phyloP scores from a whole-genome alignment of 2,888 invertebrate species.

The Eupithecia inturbata region DNA sequence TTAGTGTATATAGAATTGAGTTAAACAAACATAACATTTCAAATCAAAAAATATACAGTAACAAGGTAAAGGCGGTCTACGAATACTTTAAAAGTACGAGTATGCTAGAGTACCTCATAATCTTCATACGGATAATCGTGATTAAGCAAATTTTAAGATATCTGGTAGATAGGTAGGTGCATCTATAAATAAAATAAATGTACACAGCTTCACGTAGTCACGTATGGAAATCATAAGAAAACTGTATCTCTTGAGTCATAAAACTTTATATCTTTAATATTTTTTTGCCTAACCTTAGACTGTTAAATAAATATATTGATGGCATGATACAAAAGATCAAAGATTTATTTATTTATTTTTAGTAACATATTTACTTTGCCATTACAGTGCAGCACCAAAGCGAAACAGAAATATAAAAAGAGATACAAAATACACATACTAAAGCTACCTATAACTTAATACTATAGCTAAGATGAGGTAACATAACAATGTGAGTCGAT shows the following conservation, averaged over 20 bases:
- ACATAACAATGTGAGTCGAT: background rate
- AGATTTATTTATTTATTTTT: no score
- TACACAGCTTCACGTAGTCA: slow-evolving; percentile 36
- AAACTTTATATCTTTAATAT: slow-evolving; percentile 17
- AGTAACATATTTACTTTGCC: no score
- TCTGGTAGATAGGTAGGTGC: background rate
- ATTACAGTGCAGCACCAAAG: no score
- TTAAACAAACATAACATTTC: background rate
- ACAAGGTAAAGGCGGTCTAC: background rate
- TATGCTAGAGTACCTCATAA: background rate
- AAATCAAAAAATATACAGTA: background rate
- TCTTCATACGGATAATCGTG: background rate
- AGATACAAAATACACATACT: no score
- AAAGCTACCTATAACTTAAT: no score
- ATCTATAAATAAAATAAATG: slow-evolving; percentile 35
- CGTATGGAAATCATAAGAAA: slow-evolving; percentile 36
- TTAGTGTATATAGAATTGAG: background rate
- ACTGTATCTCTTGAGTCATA: slow-evolving; percentile 36
- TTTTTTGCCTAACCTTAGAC: slow-evolving; percentile 15
- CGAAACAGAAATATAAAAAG: no score
- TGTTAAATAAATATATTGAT: slow-evolving; percentile 2
- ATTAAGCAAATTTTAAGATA: background rate
- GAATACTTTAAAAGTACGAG: background rate
- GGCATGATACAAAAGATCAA: slow-evolving; percentile 5
- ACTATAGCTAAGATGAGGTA: no score